Evolutionary conservation across 2,888 invertebrate genomes (phyloP).

Genomic region (Seira sanloemensis): DNA sequence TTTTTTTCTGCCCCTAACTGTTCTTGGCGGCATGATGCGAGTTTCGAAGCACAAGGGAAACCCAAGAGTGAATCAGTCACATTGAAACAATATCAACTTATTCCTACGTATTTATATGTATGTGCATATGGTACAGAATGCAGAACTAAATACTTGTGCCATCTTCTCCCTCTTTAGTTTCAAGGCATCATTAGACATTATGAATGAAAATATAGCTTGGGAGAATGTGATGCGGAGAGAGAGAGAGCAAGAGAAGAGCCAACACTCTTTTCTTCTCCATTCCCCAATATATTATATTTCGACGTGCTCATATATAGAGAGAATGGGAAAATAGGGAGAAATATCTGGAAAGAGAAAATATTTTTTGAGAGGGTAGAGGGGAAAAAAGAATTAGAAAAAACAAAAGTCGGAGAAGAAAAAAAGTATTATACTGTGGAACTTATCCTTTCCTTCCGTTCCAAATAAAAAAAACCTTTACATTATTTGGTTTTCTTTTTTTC

Average conservation of each 20-base stretch:
- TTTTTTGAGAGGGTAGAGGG: conserved; percentile 9
- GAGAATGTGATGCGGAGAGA: neutral
- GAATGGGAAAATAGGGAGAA: conserved; percentile 19
- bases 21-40: neutral
- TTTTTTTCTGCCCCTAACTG: neutral
- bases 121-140: neutral
- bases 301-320: conserved; percentile 23
- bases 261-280: conserved; percentile 7
- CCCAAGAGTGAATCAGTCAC: neutral
- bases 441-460: conserved; percentile 64
- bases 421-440: conserved; percentile 46
- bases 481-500: conserved; percentile 52
- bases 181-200: neutral
- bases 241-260: no score
- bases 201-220: neutral
- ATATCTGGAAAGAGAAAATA: neutral
- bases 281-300: conserved; percentile 44
- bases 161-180: neutral
- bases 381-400: neutral
- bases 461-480: conserved; percentile 45
- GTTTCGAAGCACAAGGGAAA: neutral
- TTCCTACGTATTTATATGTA: neutral
- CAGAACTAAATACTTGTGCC: no score
- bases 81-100: neutral
- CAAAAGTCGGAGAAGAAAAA: conserved; percentile 9